Evolutionary conservation across 2,797 vertebrate species (phyloP), one percentile per base, ranked within the genome.

Genomic region (Tragelaphus eurycerus): DNA sequence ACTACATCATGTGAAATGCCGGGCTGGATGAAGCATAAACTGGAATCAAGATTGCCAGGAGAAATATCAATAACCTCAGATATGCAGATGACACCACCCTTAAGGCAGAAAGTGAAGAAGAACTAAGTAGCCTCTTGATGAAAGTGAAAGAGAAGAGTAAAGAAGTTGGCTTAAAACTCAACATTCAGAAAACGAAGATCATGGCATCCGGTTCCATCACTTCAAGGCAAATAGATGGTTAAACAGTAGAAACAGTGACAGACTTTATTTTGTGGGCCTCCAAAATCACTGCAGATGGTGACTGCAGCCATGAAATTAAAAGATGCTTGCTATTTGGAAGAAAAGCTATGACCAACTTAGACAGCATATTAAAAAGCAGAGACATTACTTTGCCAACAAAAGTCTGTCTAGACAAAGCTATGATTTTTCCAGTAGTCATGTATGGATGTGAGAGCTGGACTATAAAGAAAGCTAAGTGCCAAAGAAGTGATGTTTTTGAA

Each of bases 401-500:
- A 6, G 62, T 21, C 9, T 11, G 9, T 34, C n/a, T 67, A 67
- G n/a, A 21, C 64, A 34, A 67, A 21, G n/a, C 64, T 67, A 21
- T 34, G n/a, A n/a, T 67, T 67, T 67, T 34, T 67, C 64, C n/a
- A 34, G 9, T 34, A 21, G 64, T 67, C n/a, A 67, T 21, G 8
- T 67, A 21, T 11, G 17, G n/a, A 34, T 67, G n/a, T 67, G n/a
- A 34, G 64, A 67, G n/a, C 6, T 21, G 64, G 17, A 67, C 64
- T 67, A 11, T 34, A 6, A 67, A 34, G n/a, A 67, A 67, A 67
- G 19, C n/a, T 67, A 16, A 67, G 9, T 0, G 0, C 64, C 17
- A 21, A 67, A 67, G 9, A 67, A 34, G 21, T 34, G n/a, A 34
- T 34, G n/a, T 10, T 67, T 67, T 34, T 67, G 64, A 67, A 67